Percentiles rank a stretch among this genome's conserved stretches.
These are phyloP conservation scores for Pristis pectinata DNA, from an alignment of 2,797 vertebrate species.

Conservation along the genomic window DNA sequence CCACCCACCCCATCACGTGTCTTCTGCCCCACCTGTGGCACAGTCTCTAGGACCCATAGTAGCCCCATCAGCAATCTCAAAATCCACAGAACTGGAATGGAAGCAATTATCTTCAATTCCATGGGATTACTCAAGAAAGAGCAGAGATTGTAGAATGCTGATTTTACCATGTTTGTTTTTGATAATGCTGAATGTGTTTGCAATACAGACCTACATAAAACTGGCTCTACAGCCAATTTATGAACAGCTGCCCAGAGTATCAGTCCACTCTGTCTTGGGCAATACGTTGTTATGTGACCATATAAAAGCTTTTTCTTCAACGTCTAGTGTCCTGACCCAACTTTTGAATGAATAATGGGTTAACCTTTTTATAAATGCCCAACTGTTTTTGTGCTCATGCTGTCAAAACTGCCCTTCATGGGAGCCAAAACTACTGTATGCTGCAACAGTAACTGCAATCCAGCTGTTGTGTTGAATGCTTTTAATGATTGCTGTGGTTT, in stretches of 20 bases:
- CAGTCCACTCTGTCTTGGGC: too few species aligned
- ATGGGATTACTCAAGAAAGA: too few species aligned
- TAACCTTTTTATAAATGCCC: not conserved
- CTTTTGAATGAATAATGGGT: not conserved
- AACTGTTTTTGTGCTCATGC: not conserved
- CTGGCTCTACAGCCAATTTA: not conserved
- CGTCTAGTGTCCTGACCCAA: conserved; percentile 20
- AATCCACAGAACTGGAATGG: too few species aligned
- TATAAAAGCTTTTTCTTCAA: not conserved
- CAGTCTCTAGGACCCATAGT: too few species aligned
- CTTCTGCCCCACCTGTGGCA: too few species aligned
- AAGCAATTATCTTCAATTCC: too few species aligned
- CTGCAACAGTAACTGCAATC: not conserved
- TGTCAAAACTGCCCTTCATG: not conserved
- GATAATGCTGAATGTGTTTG: too few species aligned
- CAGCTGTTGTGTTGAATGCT: not conserved
- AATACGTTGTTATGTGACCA: not conserved
- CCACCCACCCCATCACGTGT: too few species aligned
- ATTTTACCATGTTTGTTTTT: not conserved
- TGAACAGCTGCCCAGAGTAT: not conserved
- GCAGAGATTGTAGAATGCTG: not conserved
- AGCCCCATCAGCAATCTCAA: too few species aligned
- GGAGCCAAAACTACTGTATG: not conserved
- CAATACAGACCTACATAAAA: not conserved
- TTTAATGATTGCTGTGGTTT: not conserved